phyloP scores from a whole-genome alignment of 2,113 vertebrate species.

The Athene noctua region DNA sequence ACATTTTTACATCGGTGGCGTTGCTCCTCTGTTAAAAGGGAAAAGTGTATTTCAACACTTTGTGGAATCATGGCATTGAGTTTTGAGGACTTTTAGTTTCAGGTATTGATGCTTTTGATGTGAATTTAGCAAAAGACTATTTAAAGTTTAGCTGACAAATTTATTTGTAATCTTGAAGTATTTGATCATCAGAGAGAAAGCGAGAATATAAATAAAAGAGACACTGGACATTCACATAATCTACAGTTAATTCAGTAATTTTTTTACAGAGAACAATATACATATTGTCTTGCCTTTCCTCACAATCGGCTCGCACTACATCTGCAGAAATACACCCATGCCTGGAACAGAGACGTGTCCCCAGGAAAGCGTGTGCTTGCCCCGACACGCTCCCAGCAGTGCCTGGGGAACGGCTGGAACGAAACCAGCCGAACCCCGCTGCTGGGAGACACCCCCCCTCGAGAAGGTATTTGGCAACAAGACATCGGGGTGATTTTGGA shows the following conservation, averaged over 20 bases:
- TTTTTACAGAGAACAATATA: slow-evolving; percentile 38
- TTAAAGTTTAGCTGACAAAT: slow-evolving; percentile 85
- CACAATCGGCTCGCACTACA: not conserved
- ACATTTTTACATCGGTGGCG: rapidly evolving
- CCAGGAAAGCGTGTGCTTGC: not conserved
- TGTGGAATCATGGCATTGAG: rapidly evolving
- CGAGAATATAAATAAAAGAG: slow-evolving; percentile 86
- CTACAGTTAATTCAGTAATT: slow-evolving; percentile 59
- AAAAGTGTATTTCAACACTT: not conserved
- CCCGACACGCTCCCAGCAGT: not conserved
- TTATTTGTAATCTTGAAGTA: slow-evolving; percentile 88
- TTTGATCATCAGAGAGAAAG: slow-evolving; percentile 82
- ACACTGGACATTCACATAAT: slow-evolving; percentile 73
- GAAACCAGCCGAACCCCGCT: not conserved
- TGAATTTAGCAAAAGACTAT: slow-evolving; percentile 53
- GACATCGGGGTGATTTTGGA: slow-evolving; percentile 72
- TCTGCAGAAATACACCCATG: slow-evolving; percentile 68
- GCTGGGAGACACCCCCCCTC: not conserved
- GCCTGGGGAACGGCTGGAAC: not conserved
- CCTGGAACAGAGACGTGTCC: slow-evolving; percentile 43
- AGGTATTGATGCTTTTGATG: not conserved
- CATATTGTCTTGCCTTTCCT: slow-evolving; percentile 33
- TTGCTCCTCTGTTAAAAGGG: not conserved
- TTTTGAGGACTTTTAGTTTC: not conserved
- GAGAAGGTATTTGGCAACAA: slow-evolving; percentile 85